Percentiles rank a stretch among this genome's conserved stretches.
Conservation (phyloP, 2,797 vertebrate genomes). For the Mormyrus proboscirostris region DNA sequence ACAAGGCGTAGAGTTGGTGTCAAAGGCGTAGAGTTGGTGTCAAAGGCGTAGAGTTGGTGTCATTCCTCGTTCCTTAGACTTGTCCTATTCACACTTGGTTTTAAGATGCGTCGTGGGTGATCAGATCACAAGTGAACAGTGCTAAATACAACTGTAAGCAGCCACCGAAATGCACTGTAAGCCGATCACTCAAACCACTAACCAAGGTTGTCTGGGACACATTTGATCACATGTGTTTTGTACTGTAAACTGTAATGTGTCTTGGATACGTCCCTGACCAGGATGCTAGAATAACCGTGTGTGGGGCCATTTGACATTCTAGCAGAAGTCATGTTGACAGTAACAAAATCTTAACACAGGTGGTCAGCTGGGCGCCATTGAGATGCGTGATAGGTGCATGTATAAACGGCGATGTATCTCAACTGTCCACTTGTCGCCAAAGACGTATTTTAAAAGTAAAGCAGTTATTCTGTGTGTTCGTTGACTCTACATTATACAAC, state of each 20-base stretch:
- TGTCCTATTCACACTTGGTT: neutral
- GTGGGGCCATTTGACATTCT: neutral
- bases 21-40: too few relatives aligned
- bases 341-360: neutral
- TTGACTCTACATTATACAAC: neutral
- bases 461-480: neutral
- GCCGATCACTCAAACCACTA: neutral
- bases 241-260: neutral
- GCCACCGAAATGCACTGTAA: neutral
- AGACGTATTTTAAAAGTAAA: neutral
- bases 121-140: neutral
- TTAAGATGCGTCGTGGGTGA: neutral
- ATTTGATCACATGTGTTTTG: neutral
- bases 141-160: neutral
- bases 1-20: neutral
- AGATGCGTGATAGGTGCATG: neutral
- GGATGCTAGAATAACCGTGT: neutral
- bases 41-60: neutral
- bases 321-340: neutral
- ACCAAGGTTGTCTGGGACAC: neutral
- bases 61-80: neutral
- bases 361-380: neutral
- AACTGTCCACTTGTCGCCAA: neutral
- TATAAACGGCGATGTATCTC: neutral
- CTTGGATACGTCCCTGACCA: neutral